Conservation (phyloP, 1,140 invertebrate genomes). For the Atopsyche davidsoni region DNA sequence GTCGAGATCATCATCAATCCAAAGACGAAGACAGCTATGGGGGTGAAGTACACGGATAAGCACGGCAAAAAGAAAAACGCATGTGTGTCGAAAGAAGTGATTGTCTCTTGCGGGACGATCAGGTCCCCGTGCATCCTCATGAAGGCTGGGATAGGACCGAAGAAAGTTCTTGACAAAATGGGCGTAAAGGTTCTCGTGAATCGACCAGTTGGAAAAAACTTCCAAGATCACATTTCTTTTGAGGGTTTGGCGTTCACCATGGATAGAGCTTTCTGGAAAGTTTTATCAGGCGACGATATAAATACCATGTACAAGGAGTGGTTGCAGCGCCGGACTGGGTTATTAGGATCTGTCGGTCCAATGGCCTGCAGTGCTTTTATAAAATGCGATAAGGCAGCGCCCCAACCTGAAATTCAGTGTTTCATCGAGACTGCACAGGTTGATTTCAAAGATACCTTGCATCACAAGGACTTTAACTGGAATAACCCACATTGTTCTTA, state of each 20-base stretch:
- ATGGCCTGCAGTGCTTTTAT: slow-evolving; percentile 7
- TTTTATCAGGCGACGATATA: background rate
- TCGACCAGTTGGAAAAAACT: slow-evolving; percentile 51
- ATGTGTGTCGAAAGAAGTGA: slow-evolving; percentile 41
- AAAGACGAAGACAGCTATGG: slow-evolving; percentile 50
- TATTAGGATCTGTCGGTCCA: slow-evolving; percentile 5
- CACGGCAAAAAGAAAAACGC: background rate
- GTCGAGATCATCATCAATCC: slow-evolving; percentile 61
- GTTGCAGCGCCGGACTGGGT: background rate
- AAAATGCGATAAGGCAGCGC: no score
- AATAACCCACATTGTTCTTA: no score
- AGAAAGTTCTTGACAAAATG: slow-evolving; percentile 35
- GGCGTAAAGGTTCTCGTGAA: slow-evolving; percentile 36
- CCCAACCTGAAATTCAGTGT: no score
- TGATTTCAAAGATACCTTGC: no score
- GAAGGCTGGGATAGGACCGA: slow-evolving; percentile 49
- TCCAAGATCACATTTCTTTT: slow-evolving; percentile 38
- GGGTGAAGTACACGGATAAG: slow-evolving; percentile 50
- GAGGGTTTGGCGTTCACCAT: slow-evolving; percentile 4
- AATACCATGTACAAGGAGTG: background rate
- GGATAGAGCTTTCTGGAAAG: background rate
- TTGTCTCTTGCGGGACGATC: slow-evolving; percentile 47
- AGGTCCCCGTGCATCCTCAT: slow-evolving; percentile 50
- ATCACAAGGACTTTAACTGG: no score
- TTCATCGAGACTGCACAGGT: no score